Percentiles rank a stretch among this genome's conserved stretches.
Conservation (phyloP, 2,888 invertebrate genomes). For the Diaperis boleti region DNA sequence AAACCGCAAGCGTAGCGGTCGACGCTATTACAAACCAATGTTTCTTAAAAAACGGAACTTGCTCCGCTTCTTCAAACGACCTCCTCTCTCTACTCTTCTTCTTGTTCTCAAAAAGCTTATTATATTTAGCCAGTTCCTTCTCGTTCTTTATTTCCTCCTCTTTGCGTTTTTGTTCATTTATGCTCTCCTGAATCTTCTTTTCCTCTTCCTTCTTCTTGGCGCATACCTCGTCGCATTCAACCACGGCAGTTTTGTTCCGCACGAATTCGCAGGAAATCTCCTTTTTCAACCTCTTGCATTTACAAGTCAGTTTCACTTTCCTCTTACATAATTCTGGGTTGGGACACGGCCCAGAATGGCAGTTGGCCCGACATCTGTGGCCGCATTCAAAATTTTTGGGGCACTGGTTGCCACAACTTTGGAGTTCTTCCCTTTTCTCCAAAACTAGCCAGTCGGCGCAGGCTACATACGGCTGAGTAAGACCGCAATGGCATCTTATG, state of each 20-base stretch:
- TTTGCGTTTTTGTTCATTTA: slow-evolving; percentile 70
- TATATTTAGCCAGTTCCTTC: slow-evolving; percentile 80
- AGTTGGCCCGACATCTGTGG: slow-evolving; percentile 81
- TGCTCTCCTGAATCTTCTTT: slow-evolving; percentile 69
- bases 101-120: slow-evolving; percentile 78
- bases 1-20: neutral
- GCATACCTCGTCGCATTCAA: slow-evolving; percentile 78
- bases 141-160: slow-evolving; percentile 78
- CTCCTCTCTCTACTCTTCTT: slow-evolving; percentile 71
- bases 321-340: slow-evolving; percentile 78
- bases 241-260: slow-evolving; percentile 65
- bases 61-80: slow-evolving; percentile 60
- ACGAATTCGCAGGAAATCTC: slow-evolving; percentile 78
- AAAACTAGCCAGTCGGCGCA: slow-evolving; percentile 76
- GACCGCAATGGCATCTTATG: slow-evolving; percentile 84
- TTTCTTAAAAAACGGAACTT: slow-evolving; percentile 62
- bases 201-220: slow-evolving; percentile 70
- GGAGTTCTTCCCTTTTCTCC: slow-evolving; percentile 64
- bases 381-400: slow-evolving; percentile 86
- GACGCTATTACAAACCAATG: slow-evolving; percentile 64
- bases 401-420: slow-evolving; percentile 85
- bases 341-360: slow-evolving; percentile 81
- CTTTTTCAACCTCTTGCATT: slow-evolving; percentile 81
- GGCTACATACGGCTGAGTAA: slow-evolving; percentile 79
- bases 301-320: slow-evolving; percentile 83